Conservation (phyloP, 2,113 vertebrate species). For the Chamaea fasciata region DNA sequence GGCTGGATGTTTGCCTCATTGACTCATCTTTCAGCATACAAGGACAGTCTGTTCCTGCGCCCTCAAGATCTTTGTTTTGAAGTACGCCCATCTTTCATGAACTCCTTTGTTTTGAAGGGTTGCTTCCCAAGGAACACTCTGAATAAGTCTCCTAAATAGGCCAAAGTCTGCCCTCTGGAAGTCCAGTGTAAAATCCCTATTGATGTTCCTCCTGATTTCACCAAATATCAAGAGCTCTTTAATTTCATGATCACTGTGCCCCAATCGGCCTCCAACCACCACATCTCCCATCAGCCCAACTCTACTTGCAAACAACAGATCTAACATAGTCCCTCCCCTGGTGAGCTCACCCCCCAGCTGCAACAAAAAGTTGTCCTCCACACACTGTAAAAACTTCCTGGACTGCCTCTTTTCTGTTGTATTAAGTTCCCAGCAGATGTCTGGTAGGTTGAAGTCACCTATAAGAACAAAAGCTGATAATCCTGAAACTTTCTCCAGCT, state of each 20-base stretch:
- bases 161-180: not conserved
- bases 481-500: not conserved
- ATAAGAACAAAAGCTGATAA: not conserved
- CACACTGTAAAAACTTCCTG: not conserved
- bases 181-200: not conserved
- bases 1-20: fast-evolving
- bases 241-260: not conserved
- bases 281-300: not conserved
- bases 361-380: not conserved
- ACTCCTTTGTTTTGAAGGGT: not conserved
- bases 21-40: not conserved
- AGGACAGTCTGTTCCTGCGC: too few species aligned
- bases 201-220: not conserved
- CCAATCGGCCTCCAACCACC: not conserved
- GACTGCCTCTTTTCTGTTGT: not conserved
- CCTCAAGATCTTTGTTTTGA: not conserved
- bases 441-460: not conserved
- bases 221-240: not conserved
- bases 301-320: not conserved
- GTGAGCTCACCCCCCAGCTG: not conserved
- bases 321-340: not conserved
- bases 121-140: not conserved
- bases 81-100: not conserved
- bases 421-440: not conserved
- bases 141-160: not conserved